These are phyloP conservation scores for Polyodon spathula DNA, from an alignment of 2,113 vertebrate genomes.

Conservation along the genomic window DNA sequence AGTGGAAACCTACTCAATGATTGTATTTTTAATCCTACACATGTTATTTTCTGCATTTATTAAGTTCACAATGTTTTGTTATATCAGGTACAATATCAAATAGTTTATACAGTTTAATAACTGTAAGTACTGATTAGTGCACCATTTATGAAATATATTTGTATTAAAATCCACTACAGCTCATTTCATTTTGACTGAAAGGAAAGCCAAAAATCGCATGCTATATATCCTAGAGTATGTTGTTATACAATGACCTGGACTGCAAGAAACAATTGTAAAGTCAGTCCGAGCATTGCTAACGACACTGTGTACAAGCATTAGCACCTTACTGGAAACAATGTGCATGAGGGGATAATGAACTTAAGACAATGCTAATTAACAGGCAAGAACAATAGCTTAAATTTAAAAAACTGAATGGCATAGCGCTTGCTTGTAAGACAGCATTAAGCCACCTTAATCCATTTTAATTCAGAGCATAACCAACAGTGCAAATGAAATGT, in stretches of 20 bases:
- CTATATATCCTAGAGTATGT: slow-evolving; percentile 25
- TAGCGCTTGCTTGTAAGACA: slow-evolving; percentile 67
- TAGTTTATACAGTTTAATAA: too few species aligned
- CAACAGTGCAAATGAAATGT: slow-evolving; percentile 41
- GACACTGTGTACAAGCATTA: slow-evolving; percentile 66
- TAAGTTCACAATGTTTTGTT: too few species aligned
- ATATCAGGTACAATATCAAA: too few species aligned
- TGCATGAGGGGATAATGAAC: slow-evolving; percentile 80
- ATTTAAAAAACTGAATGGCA: slow-evolving; percentile 50
- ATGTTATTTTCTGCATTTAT: too few species aligned
- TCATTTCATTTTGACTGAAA: not conserved
- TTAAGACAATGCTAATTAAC: slow-evolving; percentile 98
- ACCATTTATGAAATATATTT: too few species aligned
- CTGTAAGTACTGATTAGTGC: too few species aligned
- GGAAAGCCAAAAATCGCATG: not conserved
- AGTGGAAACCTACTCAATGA: too few species aligned
- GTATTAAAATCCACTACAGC: too few species aligned
- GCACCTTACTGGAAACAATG: slow-evolving; percentile 64
- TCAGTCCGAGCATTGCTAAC: slow-evolving; percentile 68
- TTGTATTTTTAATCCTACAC: too few species aligned
- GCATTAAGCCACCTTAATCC: slow-evolving; percentile 69
- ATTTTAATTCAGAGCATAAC: slow-evolving; percentile 47
- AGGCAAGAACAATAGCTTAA: slow-evolving; percentile 82
- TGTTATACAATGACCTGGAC: slow-evolving; percentile 53
- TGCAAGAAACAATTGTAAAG: slow-evolving; percentile 66